Base-by-base conservation (phyloP, 2,888 invertebrate genomes). In the Pycnomerus fuliginosus region DNA sequence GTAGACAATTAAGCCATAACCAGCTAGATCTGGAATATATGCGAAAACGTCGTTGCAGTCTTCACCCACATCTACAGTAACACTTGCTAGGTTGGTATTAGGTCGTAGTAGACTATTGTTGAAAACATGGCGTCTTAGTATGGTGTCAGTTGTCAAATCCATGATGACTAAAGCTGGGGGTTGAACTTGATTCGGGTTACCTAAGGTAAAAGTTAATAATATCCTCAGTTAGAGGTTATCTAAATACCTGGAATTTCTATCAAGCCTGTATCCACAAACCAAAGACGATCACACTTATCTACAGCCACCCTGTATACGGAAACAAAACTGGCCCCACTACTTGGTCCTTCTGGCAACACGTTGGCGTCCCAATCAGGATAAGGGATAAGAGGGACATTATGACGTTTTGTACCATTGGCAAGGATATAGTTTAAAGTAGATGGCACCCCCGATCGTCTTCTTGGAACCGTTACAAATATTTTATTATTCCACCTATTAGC, bases 231-330 rank as follows among this genome's bases (percentile, higher is more conserved):
- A 61, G 4, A 2, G 27, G 17, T 20, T 5, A 20, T 5, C 5
- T 52, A 60, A 62, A 74, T 67, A 79, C 86, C 78, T 34, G 82
- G 79, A 58, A 83, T 77, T 64, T 88, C 85, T 37, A 85, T 65
- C 22, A 83, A 66, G 1, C 90, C 90, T 0, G 86, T 85, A 60
- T 90, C 90, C 1, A 89, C 79, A 61, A 86, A 83, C 90, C 90
- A 90, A 1, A 90, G 73, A 3, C 89, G 71, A 27, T 83, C 80
- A 55, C 89, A 90, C 1, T 70, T 67, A 63, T 90, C 90, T 0
- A 84, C 78, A 7, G 78, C 75, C 0, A 85, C 79, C 27, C 90
- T 74, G 64, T 88, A 88, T 2, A 87, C 84, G 0, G 84, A 88
- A 1, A 84, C 77, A 7, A 87, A 57, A 12, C 35, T 12, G n/a